These are phyloP conservation scores for Anarrhichthys ocellatus DNA, from an alignment of 2,113 vertebrate genomes.

Conservation along the genomic window DNA sequence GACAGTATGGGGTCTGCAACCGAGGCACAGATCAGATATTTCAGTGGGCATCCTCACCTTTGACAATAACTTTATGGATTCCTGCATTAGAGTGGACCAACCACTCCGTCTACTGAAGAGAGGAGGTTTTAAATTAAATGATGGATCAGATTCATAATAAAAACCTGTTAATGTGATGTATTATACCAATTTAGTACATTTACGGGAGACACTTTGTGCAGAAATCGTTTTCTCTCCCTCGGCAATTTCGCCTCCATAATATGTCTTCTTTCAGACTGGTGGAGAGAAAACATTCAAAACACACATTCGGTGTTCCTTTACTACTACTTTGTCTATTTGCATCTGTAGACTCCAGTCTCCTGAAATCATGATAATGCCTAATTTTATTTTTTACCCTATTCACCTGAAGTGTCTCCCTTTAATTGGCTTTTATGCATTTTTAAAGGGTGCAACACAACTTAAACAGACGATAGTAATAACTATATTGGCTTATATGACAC, in stretches of 20 bases:
- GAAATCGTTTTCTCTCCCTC: background rate
- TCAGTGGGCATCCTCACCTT: background rate
- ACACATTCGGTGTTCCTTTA: background rate
- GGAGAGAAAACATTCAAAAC: background rate
- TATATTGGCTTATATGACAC: background rate
- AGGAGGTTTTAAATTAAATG: too few species aligned
- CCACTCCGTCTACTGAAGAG: background rate
- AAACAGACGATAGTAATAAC: background rate
- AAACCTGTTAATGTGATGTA: background rate
- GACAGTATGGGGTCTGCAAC: conserved; percentile 91
- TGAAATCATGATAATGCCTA: too few species aligned
- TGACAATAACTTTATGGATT: background rate
- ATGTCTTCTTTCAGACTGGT: too few species aligned
- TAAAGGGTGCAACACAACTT: background rate
- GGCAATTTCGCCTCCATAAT: too few species aligned
- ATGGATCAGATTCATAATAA: background rate
- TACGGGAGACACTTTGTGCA: background rate
- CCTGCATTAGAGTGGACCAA: background rate
- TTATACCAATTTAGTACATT: background rate
- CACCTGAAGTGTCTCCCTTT: background rate
- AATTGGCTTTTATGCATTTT: background rate
- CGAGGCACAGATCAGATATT: conserved; percentile 23
- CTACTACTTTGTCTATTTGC: background rate
- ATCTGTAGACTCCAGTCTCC: background rate
- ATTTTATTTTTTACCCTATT: too few species aligned